A percentile compares a stretch with the other conserved stretches of the same genome.
phyloP scores from a whole-genome alignment of 2,888 invertebrate species.

The Dascillus cervinus region DNA sequence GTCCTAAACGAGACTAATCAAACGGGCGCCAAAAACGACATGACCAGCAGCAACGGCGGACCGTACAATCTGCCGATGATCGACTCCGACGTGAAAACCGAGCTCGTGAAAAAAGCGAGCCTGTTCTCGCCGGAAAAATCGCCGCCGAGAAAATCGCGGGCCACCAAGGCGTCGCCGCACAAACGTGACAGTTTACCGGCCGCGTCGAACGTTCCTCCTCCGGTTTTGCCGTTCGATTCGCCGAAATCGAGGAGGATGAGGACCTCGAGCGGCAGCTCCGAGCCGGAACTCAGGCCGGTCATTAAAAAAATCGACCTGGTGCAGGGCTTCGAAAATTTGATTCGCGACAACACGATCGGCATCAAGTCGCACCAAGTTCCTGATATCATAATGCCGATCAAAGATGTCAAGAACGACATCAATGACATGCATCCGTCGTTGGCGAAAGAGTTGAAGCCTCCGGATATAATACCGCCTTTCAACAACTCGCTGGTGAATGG shows the following conservation, averaged over 20 bases:
- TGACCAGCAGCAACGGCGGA: slow-evolving; percentile 13
- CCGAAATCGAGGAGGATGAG: slow-evolving; percentile 32
- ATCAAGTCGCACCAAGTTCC: slow-evolving; percentile 33
- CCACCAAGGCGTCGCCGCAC: slow-evolving; percentile 23
- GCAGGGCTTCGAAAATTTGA: slow-evolving; percentile 53
- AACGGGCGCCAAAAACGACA: slow-evolving; percentile 7
- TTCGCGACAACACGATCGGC: slow-evolving; percentile 46
- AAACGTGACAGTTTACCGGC: slow-evolving; percentile 32
- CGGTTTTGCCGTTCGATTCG: slow-evolving; percentile 13
- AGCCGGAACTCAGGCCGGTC: slow-evolving; percentile 54
- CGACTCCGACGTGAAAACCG: slow-evolving; percentile 12
- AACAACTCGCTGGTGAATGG: slow-evolving; percentile 47
- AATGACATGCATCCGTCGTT: slow-evolving; percentile 15
- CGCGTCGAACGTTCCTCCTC: slow-evolving; percentile 25
- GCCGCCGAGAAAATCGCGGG: slow-evolving; percentile 36
- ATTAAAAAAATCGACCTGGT: slow-evolving; percentile 57
- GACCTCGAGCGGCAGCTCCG: slow-evolving; percentile 45
- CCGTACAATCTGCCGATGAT: slow-evolving; percentile 13
- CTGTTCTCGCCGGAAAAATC: slow-evolving; percentile 61
- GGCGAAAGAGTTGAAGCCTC: slow-evolving; percentile 42
- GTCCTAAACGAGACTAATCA: slow-evolving; percentile 19
- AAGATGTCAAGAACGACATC: slow-evolving; percentile 21
- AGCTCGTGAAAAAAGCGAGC: slow-evolving; percentile 48
- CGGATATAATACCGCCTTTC: slow-evolving; percentile 42
- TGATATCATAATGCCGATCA: slow-evolving; percentile 31